Conservation (phyloP, 2,113 vertebrate genomes). For the Chroicocephalus ridibundus region DNA sequence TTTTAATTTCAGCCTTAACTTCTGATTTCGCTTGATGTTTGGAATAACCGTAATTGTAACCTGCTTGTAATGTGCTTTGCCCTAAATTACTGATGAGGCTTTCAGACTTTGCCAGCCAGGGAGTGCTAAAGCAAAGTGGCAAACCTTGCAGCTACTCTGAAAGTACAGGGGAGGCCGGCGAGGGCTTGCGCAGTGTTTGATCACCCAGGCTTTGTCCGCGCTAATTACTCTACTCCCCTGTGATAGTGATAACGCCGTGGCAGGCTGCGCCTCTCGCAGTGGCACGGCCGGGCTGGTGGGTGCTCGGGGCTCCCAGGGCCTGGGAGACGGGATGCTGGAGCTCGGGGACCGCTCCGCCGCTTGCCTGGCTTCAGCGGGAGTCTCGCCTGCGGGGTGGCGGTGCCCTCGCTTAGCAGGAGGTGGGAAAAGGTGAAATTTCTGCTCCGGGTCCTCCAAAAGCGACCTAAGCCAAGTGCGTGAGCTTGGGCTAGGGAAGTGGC, state of each 20-base stretch:
- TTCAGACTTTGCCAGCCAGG: background rate
- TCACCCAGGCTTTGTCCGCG: background rate
- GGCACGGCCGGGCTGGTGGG: background rate
- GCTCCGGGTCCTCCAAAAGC: background rate
- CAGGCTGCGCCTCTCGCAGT: background rate
- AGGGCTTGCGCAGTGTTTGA: background rate
- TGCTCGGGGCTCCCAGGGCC: background rate
- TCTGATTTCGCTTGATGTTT: constrained; percentile 47
- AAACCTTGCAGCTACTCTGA: background rate
- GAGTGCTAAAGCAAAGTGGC: constrained; percentile 25
- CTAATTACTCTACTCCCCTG: background rate
- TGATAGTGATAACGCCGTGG: background rate
- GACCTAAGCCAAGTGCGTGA: background rate
- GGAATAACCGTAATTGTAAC: constrained; percentile 37
- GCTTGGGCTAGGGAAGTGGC: background rate
- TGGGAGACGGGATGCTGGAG: background rate
- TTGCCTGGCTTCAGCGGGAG: background rate
- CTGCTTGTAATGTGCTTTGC: constrained; percentile 55
- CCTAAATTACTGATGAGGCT: constrained; percentile 17
- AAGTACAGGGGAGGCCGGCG: fast-evolving
- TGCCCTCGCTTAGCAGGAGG: background rate
- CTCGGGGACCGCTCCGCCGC: background rate
- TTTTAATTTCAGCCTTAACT: constrained; percentile 56
- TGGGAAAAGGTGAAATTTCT: background rate
- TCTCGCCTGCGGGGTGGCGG: background rate